Evolutionary conservation across 2,888 invertebrate genomes (phyloP).

Genomic region (Agrotis segetum): DNA sequence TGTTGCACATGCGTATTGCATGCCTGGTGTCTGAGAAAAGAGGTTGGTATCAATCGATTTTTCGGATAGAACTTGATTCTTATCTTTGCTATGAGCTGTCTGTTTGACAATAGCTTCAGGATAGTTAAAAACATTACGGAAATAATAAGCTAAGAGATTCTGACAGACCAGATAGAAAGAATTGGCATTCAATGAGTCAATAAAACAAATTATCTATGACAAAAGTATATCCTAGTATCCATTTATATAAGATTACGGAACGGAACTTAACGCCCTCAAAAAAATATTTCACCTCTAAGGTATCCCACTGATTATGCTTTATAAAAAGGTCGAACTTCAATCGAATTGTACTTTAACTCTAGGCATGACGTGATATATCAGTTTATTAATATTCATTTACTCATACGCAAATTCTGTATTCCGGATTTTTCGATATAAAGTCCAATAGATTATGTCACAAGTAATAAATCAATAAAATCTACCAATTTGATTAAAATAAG

Average conservation of each 20-base stretch:
- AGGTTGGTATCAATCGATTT: conserved; percentile 40
- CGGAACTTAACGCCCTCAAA: not conserved
- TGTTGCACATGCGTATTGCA: conserved; percentile 46
- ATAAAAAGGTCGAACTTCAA: not conserved
- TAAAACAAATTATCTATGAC: not conserved
- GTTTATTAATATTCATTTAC: conserved; percentile 10
- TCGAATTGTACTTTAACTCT: not conserved
- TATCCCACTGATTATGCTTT: not conserved
- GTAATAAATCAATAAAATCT: conserved; percentile 33
- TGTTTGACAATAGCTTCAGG: no score
- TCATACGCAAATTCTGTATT: conserved; percentile 15
- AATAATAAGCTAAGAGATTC: no score
- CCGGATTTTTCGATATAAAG: conserved; percentile 2
- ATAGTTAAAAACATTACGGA: no score
- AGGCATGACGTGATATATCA: not conserved
- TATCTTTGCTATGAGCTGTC: no score
- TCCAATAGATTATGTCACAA: conserved; percentile 18
- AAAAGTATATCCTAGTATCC: not conserved
- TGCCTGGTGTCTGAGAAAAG: not conserved
- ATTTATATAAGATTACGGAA: not conserved
- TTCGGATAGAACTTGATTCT: not conserved
- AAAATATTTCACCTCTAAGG: not conserved
- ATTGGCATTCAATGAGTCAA: no score
- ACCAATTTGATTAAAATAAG: conserved; percentile 28
- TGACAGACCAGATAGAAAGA: no score